These are phyloP conservation scores for Toxostoma redivivum DNA, from an alignment of 2,113 vertebrate genomes.

Conservation along the genomic window DNA sequence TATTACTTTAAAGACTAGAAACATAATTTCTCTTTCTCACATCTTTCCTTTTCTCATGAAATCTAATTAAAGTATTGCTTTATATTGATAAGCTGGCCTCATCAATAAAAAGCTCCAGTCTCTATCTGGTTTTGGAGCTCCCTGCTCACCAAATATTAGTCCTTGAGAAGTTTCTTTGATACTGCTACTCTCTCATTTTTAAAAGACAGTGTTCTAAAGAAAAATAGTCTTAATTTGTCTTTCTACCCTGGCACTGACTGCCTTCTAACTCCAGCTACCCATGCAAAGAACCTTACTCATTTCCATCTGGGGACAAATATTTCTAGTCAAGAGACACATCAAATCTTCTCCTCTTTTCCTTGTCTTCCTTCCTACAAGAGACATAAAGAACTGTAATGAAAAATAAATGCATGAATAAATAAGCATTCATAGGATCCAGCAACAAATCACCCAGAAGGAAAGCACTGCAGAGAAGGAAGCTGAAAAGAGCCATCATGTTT, in stretches of 20 bases:
- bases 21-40: neutral
- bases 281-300: neutral
- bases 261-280: neutral
- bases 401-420: neutral
- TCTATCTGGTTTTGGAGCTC: neutral
- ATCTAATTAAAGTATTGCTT: neutral
- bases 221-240: neutral
- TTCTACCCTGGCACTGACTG: neutral
- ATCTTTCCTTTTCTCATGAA: neutral
- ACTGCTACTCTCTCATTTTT: neutral
- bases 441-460: neutral
- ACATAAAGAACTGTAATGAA: neutral
- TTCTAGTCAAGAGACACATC: neutral
- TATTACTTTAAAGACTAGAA: neutral
- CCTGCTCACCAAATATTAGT: neutral
- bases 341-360: neutral
- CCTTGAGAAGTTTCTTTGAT: neutral
- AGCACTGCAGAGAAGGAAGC: neutral
- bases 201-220: neutral
- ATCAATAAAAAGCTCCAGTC: neutral
- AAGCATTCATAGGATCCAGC: neutral
- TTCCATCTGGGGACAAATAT: neutral
- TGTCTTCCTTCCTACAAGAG: neutral
- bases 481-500: neutral
- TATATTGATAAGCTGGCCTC: neutral